Percentiles rank a stretch among this genome's conserved stretches.
Evolutionary conservation across 35 echinoderm and acorn worm genomes (phyloP).

Genomic region (Eucidaris tribuloides): DNA sequence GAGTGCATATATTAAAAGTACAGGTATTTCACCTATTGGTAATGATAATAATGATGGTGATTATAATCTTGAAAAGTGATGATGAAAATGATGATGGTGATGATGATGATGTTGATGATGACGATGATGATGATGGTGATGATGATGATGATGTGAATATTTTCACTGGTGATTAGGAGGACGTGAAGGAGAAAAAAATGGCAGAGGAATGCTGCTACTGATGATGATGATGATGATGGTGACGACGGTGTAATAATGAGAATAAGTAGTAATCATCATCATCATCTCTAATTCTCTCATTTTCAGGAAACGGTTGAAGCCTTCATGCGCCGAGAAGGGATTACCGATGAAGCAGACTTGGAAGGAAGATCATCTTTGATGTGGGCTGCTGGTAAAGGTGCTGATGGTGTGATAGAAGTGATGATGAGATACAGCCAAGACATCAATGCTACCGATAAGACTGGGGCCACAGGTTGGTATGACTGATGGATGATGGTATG

Average conservation of each 20-base stretch:
- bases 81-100: neutral
- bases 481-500: neutral
- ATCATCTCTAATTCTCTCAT: too few relatives aligned
- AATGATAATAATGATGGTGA: neutral
- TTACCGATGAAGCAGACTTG: slow-evolving; percentile 93
- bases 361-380: slow-evolving; percentile 93
- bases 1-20: too few relatives aligned
- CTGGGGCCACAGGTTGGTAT: slow-evolving; percentile 75
- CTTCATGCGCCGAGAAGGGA: slow-evolving; percentile 67
- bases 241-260: too few relatives aligned
- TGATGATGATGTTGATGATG: neutral
- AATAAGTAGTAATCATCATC: too few relatives aligned
- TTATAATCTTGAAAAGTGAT: neutral
- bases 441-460: slow-evolving; percentile 98
- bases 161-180: neutral
- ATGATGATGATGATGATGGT: neutral
- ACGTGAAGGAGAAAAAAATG: too few relatives aligned
- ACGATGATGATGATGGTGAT: neutral
- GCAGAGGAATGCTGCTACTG: too few relatives aligned
- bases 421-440: slow-evolving; percentile 76
- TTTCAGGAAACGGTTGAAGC: slow-evolving; percentile 83
- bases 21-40: too few relatives aligned
- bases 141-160: neutral
- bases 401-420: slow-evolving; percentile 74
- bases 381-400: slow-evolving; percentile 96